Evolutionary conservation across 2,113 vertebrate species (phyloP).

Genomic region (Centropus unirufus): DNA sequence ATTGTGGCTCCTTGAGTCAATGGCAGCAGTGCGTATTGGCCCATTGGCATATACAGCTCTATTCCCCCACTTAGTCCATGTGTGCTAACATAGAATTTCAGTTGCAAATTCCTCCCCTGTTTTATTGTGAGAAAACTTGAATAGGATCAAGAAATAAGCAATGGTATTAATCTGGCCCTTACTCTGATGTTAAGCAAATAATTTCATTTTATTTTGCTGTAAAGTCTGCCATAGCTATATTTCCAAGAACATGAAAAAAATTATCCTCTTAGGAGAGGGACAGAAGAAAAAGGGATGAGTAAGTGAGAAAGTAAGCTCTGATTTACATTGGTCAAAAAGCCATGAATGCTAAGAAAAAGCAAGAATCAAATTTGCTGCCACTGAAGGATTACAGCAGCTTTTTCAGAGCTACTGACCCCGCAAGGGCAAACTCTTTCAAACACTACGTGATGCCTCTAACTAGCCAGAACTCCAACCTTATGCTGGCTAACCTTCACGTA

Average conservation of each 20-base stretch:
- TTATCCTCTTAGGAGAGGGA: background rate
- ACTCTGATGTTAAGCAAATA: background rate
- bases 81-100: background rate
- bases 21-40: background rate
- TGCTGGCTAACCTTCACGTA: background rate
- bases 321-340: background rate
- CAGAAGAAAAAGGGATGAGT: constrained; percentile 2
- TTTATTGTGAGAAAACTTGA: background rate
- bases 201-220: constrained; percentile 4
- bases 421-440: constrained; percentile 31
- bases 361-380: background rate
- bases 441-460: background rate
- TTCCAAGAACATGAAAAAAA: background rate
- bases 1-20: background rate
- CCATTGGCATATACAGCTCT: background rate
- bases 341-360: constrained; percentile 15
- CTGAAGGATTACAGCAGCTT: constrained; percentile 36
- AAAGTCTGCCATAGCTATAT: background rate
- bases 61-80: background rate
- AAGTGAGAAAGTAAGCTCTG: constrained; percentile 43
- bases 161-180: background rate
- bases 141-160: background rate
- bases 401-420: constrained; percentile 15
- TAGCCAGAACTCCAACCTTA: constrained; percentile 11
- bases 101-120: background rate